These are phyloP conservation scores for Sepioteuthis lessoniana DNA, from an alignment of 2,888 invertebrate genomes.

Conservation along the genomic window DNA sequence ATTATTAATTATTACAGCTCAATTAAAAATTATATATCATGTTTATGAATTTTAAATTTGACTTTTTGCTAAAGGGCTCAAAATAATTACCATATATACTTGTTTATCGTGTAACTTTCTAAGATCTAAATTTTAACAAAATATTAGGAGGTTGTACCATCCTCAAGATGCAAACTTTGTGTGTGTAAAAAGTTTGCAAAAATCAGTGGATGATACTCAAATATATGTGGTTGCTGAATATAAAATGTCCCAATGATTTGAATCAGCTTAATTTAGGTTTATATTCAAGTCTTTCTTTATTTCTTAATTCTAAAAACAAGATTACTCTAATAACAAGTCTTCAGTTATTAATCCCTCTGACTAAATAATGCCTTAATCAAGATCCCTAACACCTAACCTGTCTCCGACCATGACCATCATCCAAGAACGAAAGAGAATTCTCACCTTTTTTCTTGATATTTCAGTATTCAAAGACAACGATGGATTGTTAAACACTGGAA, in stretches of 20 bases:
- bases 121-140: too few relatives aligned
- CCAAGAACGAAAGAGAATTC: background rate
- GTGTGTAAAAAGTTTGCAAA: too few relatives aligned
- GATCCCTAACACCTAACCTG: background rate
- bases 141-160: too few relatives aligned
- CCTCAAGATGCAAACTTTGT: too few relatives aligned
- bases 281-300: background rate
- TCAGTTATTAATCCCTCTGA: background rate
- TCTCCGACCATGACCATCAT: background rate
- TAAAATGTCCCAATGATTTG: background rate
- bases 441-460: constrained; percentile 47
- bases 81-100: too few relatives aligned
- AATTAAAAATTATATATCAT: too few relatives aligned
- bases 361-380: background rate
- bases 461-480: constrained; percentile 48
- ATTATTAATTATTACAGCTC: too few relatives aligned
- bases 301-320: background rate
- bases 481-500: constrained; percentile 43
- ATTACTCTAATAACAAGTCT: background rate
- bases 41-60: too few relatives aligned
- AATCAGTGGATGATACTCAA: too few relatives aligned
- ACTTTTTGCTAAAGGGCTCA: too few relatives aligned
- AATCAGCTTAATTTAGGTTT: background rate
- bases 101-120: too few relatives aligned
- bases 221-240: background rate